Evolutionary conservation across 2,888 invertebrate genomes (phyloP).

Genomic region (Drosophila neotestacea): DNA sequence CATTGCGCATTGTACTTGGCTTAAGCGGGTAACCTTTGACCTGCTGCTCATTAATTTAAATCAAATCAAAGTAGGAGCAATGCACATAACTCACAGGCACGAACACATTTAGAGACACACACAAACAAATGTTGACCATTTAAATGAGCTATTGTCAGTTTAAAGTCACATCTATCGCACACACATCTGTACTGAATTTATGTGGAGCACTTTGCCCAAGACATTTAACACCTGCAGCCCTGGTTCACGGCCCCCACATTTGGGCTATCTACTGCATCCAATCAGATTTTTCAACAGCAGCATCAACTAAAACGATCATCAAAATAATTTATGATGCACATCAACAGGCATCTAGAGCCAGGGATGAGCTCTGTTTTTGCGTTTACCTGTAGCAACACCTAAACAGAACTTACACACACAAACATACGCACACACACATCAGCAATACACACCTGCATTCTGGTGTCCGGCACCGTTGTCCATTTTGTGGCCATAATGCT

Average conservation of each 20-base stretch:
- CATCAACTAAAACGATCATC: conserved; percentile 72
- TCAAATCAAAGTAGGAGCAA: conserved; percentile 45
- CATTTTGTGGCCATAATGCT: conserved; percentile 77
- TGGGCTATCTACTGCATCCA: conserved; percentile 45
- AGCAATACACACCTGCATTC: conserved; percentile 33
- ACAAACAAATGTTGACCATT: conserved; percentile 58
- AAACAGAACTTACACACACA: conserved; percentile 26
- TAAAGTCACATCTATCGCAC: conserved; percentile 62
- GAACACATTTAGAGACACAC: conserved; percentile 6
- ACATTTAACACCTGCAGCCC: conserved; percentile 74
- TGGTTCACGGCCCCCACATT: conserved; percentile 24
- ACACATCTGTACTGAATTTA: conserved; percentile 62
- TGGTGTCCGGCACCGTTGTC: conserved; percentile 56
- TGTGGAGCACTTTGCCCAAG: conserved; percentile 65
- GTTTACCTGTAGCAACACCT: conserved; percentile 49
- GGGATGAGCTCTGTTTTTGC: conserved; percentile 34
- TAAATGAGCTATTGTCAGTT: conserved; percentile 74
- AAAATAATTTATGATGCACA: conserved; percentile 79
- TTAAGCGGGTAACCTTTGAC: conserved; percentile 44
- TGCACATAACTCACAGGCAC: conserved; percentile 10
- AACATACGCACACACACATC: background rate
- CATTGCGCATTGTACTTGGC: conserved; percentile 29
- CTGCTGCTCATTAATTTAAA: conserved; percentile 49
- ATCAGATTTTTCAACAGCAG: conserved; percentile 71
- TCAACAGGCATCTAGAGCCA: conserved; percentile 48